Percentiles rank a stretch among this genome's conserved stretches.
phyloP scores from a whole-genome alignment of 2,797 vertebrate species.

The Amphiprion clarkii region DNA sequence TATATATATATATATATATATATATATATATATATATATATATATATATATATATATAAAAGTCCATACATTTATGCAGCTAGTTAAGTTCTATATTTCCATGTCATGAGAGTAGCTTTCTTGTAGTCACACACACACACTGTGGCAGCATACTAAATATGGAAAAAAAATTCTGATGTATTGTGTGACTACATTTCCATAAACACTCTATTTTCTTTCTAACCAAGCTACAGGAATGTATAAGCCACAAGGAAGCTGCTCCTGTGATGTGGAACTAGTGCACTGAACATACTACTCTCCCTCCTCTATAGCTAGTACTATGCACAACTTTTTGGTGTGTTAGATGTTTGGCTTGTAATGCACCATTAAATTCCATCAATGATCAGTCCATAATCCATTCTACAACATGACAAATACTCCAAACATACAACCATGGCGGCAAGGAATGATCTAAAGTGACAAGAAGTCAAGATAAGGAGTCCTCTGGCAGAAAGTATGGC shows the following conservation, averaged over 20 bases:
- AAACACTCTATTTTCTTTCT: constrained; percentile 32
- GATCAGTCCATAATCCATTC: not conserved
- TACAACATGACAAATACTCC: not conserved
- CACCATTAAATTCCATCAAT: constrained; percentile 1
- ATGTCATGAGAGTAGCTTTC: constrained; percentile 9
- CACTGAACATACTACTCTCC: not conserved
- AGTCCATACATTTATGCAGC: constrained; percentile 7
- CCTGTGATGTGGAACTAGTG: constrained; percentile 5
- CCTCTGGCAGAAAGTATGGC: not conserved
- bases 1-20: too few relatives aligned
- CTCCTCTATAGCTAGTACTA: not conserved
- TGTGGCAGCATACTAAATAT: constrained; percentile 9
- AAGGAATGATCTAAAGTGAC: constrained; percentile 10
- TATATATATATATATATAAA: constrained; percentile 14
- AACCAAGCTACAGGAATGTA: constrained; percentile 11
- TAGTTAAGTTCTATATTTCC: constrained; percentile 29
- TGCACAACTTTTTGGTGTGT: not conserved
- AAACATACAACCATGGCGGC: not conserved
- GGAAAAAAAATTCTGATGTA: constrained; percentile 28
- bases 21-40: too few relatives aligned
- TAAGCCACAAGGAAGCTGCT: constrained; percentile 13
- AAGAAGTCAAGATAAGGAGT: not conserved
- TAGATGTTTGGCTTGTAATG: not conserved
- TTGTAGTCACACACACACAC: constrained; percentile 11
- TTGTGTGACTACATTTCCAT: constrained; percentile 40